phyloP scores from a whole-genome alignment of 2,113 vertebrate species.

The Nesospiza acunhae region DNA sequence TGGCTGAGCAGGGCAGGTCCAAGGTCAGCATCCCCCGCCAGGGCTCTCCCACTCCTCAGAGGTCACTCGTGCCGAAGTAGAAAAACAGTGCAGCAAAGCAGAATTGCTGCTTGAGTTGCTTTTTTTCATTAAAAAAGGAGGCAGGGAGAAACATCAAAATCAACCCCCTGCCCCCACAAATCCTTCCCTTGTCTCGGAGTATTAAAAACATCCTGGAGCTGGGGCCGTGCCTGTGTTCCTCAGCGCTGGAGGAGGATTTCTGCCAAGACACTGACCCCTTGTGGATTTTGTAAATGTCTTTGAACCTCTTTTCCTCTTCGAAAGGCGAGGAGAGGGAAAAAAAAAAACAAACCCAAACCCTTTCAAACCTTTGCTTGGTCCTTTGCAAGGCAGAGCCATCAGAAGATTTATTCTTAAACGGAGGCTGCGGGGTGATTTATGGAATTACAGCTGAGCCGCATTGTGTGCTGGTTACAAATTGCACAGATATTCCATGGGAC shows the following conservation, averaged over 20 bases:
- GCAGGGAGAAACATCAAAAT: not conserved
- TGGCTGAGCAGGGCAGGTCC: not conserved
- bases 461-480: constrained; percentile 30
- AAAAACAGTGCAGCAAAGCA: not conserved
- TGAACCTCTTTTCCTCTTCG: not conserved
- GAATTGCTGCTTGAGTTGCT: not conserved
- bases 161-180: not conserved
- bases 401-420: constrained; percentile 50
- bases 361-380: not conserved
- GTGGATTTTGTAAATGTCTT: constrained; percentile 60
- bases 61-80: not conserved
- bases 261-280: constrained; percentile 76
- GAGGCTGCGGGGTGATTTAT: constrained; percentile 49
- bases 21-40: not conserved
- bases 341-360: not conserved
- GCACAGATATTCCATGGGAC: constrained; percentile 31
- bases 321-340: not conserved
- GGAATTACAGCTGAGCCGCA: constrained; percentile 5
- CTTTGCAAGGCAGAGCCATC: not conserved
- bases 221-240: not conserved
- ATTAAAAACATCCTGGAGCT: constrained; percentile 38
- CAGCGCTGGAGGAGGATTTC: constrained; percentile 25
- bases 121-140: not conserved
- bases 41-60: not conserved
- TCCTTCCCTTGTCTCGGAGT: not conserved